Conservation (phyloP, 2,113 vertebrate species). For the Podiceps cristatus region DNA sequence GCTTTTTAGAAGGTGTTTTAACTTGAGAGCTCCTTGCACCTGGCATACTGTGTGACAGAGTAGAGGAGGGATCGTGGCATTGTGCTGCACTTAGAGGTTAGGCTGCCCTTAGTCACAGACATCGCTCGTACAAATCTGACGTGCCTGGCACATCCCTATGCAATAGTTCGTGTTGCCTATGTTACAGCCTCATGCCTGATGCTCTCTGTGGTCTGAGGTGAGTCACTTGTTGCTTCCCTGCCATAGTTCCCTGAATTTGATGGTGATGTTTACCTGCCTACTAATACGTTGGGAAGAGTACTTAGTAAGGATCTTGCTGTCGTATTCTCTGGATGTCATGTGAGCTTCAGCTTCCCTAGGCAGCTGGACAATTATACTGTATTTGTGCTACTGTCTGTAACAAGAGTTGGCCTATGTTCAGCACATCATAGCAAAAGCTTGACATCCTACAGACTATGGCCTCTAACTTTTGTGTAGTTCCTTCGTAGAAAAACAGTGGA, state of each 20-base stretch:
- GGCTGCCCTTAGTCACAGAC: not conserved
- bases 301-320: not conserved
- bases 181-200: not conserved
- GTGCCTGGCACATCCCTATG: not conserved
- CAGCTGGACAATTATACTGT: not conserved
- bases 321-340: not conserved
- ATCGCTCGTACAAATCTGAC: not conserved
- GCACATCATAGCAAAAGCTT: not conserved
- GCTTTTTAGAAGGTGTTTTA: not conserved
- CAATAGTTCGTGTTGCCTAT: not conserved
- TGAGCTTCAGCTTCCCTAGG: not conserved
- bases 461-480: not conserved
- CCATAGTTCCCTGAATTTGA: not conserved
- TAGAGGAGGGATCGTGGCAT: not conserved
- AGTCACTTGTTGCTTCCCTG: not conserved
- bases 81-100: not conserved
- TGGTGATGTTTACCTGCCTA: not conserved
- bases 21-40: not conserved
- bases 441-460: not conserved
- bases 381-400: not conserved
- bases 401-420: not conserved
- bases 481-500: not conserved
- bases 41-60: not conserved
- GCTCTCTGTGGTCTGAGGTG: not conserved
- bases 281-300: not conserved